Evolutionary conservation across 1,140 invertebrate genomes (phyloP), one percentile per base, ranked within the genome.

Genomic region (Diorhabda elongata): DNA sequence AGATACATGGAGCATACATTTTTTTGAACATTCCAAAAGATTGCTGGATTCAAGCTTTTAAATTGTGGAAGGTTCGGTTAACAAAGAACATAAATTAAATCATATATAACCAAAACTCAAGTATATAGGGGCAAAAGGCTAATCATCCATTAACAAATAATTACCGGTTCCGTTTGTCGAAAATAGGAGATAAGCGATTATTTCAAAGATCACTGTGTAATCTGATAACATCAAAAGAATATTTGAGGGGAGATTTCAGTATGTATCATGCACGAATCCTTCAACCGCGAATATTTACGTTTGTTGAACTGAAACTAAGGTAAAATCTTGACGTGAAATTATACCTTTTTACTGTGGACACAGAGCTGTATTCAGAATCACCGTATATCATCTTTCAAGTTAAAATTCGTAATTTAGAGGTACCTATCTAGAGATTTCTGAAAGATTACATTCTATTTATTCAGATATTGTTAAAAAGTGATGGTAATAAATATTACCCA

Each of bases 151-250:
- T 44, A 62, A 62, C 59, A 61, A 62, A 62, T 44, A 44, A 62
- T 44, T 9, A 62, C 4, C 42, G 59, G 8, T 9, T 61, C 26
- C 8, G 26, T 61, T 42, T 26, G 26, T 61, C 59, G 26, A 43
- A 62, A 62, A 62, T 62, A 44, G 43, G 42, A 44, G 44, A 62
- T 62, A 44, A 62, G 61, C 61, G 43, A 62, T 62, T 42, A 62
- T 62, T 62, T 62, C 44, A 62, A 44, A 62, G 61, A 6, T 52
- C 42, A 62, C 5, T 42, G 61, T 44, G 44, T 62, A 62, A 62
- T 62, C 61, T 62, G 43, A 62, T 62, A 44, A 44, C 61, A 62
- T 62, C 61, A 62, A 62, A 62, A n/a, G 42, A 62, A 62, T 62
- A 62, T 62, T 62, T 62, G 44, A 62, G 61, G 61, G 61, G 47